These are phyloP conservation scores for Panzeria rudis DNA, from an alignment of 2,888 invertebrate species.

Conservation along the genomic window DNA sequence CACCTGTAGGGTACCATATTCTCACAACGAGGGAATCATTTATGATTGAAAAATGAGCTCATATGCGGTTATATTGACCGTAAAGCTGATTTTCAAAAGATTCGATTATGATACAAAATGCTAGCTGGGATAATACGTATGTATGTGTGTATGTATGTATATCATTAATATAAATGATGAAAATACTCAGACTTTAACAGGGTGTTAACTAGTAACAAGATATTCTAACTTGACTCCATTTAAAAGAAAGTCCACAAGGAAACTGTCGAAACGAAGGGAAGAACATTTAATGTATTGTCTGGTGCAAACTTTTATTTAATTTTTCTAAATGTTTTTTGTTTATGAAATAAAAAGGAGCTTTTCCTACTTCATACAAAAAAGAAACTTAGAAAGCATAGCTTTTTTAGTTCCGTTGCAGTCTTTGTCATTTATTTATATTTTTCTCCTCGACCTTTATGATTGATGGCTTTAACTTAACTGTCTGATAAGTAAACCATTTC, in stretches of 20 bases:
- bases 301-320: slow-evolving; percentile 33
- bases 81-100: no score
- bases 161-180: not conserved
- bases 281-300: slow-evolving; percentile 16
- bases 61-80: no score
- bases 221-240: slow-evolving; percentile 13
- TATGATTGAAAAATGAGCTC: no score
- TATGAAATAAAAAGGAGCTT: slow-evolving; percentile 42
- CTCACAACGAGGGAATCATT: no score
- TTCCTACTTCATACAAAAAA: not conserved
- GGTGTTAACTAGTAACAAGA: slow-evolving; percentile 27
- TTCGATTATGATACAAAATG: no score
- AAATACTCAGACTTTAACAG: not conserved
- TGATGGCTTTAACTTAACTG: slow-evolving; percentile 74
- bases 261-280: slow-evolving; percentile 15
- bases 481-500: slow-evolving; percentile 69
- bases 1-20: no score
- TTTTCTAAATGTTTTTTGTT: slow-evolving; percentile 21
- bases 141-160: not conserved
- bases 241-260: slow-evolving; percentile 14
- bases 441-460: slow-evolving; percentile 66
- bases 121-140: no score
- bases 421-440: slow-evolving; percentile 24
- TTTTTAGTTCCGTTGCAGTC: slow-evolving; percentile 23
- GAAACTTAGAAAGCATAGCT: slow-evolving; percentile 20